Evolutionary conservation across 2,797 vertebrate genomes (phyloP).

Genomic region (Adelosebastes latens): DNA sequence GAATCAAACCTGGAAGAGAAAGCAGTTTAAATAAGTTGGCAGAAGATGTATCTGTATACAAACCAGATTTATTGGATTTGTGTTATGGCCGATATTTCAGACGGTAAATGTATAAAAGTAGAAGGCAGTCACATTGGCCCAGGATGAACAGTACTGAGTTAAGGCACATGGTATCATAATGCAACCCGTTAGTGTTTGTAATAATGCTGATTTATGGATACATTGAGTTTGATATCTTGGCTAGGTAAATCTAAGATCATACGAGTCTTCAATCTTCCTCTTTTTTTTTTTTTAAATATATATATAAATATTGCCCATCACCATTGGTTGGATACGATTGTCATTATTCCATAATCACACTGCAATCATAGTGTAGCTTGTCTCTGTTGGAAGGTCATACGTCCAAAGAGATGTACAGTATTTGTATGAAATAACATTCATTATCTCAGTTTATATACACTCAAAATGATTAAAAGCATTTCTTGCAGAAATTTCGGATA

Average conservation of each 20-base stretch:
- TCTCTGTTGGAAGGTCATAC: conserved; percentile 9
- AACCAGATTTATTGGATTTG: conserved; percentile 66
- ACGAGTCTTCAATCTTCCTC: background rate
- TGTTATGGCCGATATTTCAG: conserved; percentile 34
- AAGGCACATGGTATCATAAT: conserved; percentile 20
- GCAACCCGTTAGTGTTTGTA: conserved; percentile 42
- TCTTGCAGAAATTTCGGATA: background rate
- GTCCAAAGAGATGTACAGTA: conserved; percentile 8
- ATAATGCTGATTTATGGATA: background rate
- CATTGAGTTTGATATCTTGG: background rate
- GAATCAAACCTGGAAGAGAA: background rate
- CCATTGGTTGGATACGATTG: background rate
- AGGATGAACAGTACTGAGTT: conserved; percentile 17
- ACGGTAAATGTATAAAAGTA: conserved; percentile 53
- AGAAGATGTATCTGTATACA: conserved; percentile 18
- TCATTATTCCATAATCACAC: conserved; percentile 49
- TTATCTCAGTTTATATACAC: conserved; percentile 17
- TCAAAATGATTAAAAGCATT: conserved; percentile 29
- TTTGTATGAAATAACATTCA: background rate
- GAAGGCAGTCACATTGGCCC: conserved; percentile 7
- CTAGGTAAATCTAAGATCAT: background rate
- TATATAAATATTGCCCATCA: background rate
- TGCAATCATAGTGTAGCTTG: conserved; percentile 37
- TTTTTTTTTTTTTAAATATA: background rate
- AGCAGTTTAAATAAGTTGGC: background rate